Evolutionary conservation across 2,797 vertebrate genomes (phyloP).

Genomic region (Rhinoraja longicauda): DNA sequence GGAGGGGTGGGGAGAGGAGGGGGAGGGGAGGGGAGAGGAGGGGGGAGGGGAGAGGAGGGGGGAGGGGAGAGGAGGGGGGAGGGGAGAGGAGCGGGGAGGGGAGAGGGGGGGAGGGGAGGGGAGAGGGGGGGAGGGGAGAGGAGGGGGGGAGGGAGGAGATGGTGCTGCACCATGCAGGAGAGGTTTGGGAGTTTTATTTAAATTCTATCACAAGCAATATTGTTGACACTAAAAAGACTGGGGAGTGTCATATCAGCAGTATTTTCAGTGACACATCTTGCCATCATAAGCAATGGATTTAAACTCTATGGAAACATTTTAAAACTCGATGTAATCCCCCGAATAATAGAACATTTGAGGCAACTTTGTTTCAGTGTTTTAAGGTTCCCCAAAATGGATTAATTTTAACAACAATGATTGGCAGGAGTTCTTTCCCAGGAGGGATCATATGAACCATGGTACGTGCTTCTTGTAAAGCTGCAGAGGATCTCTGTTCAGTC

Average conservation of each 20-base stretch:
- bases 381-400: not conserved
- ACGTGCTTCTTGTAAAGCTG: slow-evolving; percentile 1
- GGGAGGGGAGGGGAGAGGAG: too few species aligned
- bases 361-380: not conserved
- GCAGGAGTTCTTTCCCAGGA: not conserved
- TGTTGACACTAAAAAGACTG: not conserved
- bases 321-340: not conserved
- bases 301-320: not conserved
- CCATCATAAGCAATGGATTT: not conserved
- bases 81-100: too few species aligned
- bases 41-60: too few species aligned
- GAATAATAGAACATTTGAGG: not conserved
- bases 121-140: too few species aligned
- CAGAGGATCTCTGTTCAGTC: not conserved
- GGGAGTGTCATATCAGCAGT: not conserved
- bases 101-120: too few species aligned
- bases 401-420: slow-evolving; percentile 2
- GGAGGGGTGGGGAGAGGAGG: too few species aligned
- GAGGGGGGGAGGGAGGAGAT: too few species aligned
- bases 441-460: not conserved
- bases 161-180: too few species aligned
- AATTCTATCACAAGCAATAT: not conserved
- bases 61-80: too few species aligned
- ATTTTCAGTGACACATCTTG: not conserved
- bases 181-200: too few species aligned